A percentile compares a stretch with the other conserved stretches of the same genome.
Evolutionary conservation across 2,113 vertebrate genomes (phyloP).

Genomic region (Phrynosoma blainvillii): DNA sequence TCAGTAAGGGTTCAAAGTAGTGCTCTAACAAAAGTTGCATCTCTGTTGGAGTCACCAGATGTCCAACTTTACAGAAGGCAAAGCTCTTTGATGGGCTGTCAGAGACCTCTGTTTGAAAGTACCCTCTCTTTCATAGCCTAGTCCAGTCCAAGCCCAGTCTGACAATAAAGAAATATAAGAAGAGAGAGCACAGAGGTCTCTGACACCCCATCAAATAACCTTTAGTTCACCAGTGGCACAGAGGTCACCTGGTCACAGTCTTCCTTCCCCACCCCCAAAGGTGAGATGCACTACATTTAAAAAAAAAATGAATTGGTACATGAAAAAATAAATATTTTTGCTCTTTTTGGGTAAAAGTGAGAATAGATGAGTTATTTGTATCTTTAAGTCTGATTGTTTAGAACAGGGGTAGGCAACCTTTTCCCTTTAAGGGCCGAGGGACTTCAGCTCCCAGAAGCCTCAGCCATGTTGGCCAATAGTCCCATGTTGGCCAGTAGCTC

Average conservation of each 20-base stretch:
- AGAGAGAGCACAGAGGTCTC: background rate
- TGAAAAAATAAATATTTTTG: background rate
- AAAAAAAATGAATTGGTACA: background rate
- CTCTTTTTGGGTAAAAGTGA: background rate
- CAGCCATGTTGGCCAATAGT: too few species aligned
- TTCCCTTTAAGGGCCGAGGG: too few species aligned
- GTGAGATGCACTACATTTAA: background rate
- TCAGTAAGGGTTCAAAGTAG: background rate
- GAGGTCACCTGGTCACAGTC: background rate
- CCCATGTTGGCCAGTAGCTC: too few species aligned
- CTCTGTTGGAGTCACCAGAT: background rate
- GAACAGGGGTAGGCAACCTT: too few species aligned
- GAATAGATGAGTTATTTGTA: background rate
- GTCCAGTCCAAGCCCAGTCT: background rate
- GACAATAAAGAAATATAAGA: background rate
- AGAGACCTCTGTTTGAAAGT: background rate
- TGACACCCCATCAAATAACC: too few species aligned
- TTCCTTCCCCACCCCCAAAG: background rate
- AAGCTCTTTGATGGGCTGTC: background rate
- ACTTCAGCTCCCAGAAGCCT: too few species aligned
- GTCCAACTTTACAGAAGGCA: too few species aligned
- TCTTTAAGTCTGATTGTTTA: background rate
- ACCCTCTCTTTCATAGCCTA: background rate
- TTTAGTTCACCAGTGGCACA: background rate
- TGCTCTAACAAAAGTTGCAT: background rate